phyloP scores from a whole-genome alignment of 2,888 invertebrate species.

The Drosophila mettleri region DNA sequence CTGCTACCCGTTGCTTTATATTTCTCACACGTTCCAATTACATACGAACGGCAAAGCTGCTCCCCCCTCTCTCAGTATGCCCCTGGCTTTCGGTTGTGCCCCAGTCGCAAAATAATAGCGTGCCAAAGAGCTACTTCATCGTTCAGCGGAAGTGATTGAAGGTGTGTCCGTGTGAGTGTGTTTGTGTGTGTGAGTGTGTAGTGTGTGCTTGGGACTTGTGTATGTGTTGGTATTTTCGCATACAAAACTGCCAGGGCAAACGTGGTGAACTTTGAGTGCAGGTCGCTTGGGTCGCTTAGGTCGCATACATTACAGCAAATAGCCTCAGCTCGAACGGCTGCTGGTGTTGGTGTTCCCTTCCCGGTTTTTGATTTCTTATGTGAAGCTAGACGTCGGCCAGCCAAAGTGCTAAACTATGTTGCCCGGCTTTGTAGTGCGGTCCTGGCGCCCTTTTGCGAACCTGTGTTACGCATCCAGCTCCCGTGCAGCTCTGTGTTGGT shows the following conservation, averaged over 20 bases:
- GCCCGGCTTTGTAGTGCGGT: slow-evolving; percentile 78
- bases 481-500: slow-evolving; percentile 10
- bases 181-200: slow-evolving; percentile 26
- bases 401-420: slow-evolving; percentile 83
- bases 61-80: neutral
- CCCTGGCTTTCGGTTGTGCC: neutral
- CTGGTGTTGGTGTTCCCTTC: neutral
- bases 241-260: slow-evolving; percentile 63
- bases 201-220: slow-evolving; percentile 17
- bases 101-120: slow-evolving; percentile 81
- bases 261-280: slow-evolving; percentile 77
- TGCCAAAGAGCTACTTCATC: slow-evolving; percentile 84
- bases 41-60: slow-evolving; percentile 51
- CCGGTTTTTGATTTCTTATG: slow-evolving; percentile 68
- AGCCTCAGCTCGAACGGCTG: slow-evolving; percentile 17
- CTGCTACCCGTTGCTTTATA: slow-evolving; percentile 65
- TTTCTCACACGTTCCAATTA: slow-evolving; percentile 85
- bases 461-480: slow-evolving; percentile 59
- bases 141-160: slow-evolving; percentile 84
- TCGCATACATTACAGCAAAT: slow-evolving; percentile 47
- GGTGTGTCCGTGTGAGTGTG: slow-evolving; percentile 66
- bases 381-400: slow-evolving; percentile 52
- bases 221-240: slow-evolving; percentile 66
- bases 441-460: slow-evolving; percentile 70
- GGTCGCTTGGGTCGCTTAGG: slow-evolving; percentile 67